These are phyloP conservation scores for zebrafish (Danio rerio) DNA, from an alignment of 2,113 vertebrate genomes.

Conservation along the genomic window DNA sequence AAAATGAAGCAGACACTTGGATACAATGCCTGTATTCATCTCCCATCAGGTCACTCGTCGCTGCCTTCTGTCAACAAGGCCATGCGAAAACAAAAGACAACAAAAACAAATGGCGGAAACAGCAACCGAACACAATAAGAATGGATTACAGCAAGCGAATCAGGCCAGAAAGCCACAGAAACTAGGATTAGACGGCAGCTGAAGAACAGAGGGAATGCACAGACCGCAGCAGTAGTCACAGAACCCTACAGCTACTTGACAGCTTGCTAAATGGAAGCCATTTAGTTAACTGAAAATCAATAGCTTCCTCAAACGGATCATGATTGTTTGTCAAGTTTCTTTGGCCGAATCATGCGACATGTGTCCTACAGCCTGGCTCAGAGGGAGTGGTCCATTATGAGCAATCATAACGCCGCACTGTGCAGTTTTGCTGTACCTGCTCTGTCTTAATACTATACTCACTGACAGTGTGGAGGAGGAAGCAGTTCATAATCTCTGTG, in stretches of 20 bases:
- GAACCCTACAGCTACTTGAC: slow-evolving; percentile 34
- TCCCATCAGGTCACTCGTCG: slow-evolving; percentile 1
- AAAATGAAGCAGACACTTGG: slow-evolving; percentile 5
- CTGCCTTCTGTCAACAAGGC: slow-evolving; percentile 12
- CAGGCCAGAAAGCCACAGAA: slow-evolving; percentile 45
- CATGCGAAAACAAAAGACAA: slow-evolving; percentile 12
- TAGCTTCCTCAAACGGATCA: slow-evolving; percentile 50
- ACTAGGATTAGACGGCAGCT: slow-evolving; percentile 42
- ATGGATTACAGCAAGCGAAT: slow-evolving; percentile 35
- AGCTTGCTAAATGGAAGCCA: slow-evolving; percentile 56
- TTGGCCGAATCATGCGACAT: slow-evolving; percentile 39
- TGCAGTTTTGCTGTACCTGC: slow-evolving; percentile 8
- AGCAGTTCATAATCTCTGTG: not conserved
- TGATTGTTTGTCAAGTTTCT: slow-evolving; percentile 55
- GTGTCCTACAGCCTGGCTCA: slow-evolving; percentile 26
- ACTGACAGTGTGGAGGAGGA: slow-evolving; percentile 37
- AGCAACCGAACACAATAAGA: slow-evolving; percentile 21
- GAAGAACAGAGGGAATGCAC: slow-evolving; percentile 42
- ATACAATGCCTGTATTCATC: slow-evolving; percentile 16
- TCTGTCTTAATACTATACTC: slow-evolving; percentile 27
- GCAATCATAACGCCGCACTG: slow-evolving; percentile 1
- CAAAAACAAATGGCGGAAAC: slow-evolving; percentile 34
- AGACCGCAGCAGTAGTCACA: slow-evolving; percentile 25
- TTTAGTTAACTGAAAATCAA: slow-evolving; percentile 60
- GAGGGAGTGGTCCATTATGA: slow-evolving; percentile 32